Conservation (phyloP, 2,797 vertebrate species). For the Oryzias sinensis region DNA sequence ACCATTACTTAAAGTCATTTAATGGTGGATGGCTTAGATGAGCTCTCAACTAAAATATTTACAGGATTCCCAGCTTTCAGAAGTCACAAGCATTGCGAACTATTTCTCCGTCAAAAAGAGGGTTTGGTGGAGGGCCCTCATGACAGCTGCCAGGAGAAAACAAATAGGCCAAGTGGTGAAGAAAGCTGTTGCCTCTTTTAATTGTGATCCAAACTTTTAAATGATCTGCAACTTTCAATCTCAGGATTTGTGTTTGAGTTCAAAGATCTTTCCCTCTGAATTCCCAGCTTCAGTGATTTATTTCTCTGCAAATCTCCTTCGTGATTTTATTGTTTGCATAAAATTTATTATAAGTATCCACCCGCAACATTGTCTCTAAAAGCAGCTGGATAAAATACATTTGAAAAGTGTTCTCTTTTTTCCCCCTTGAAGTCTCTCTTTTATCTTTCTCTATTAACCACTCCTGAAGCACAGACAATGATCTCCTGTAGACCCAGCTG, state of each 20-base stretch:
- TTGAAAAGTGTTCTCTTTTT: slow-evolving; percentile 53
- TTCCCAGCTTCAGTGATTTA: slow-evolving; percentile 36
- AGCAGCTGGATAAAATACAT: slow-evolving; percentile 67
- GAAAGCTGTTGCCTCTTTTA: slow-evolving; percentile 12
- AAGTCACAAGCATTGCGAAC: slow-evolving; percentile 45
- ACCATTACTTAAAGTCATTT: slow-evolving; percentile 68
- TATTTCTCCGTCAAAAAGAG: slow-evolving; percentile 33
- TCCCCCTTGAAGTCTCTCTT: slow-evolving; percentile 31
- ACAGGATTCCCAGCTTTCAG: slow-evolving; percentile 53
- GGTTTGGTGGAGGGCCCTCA: slow-evolving; percentile 39
- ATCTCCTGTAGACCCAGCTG: slow-evolving; percentile 52
- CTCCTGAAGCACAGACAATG: slow-evolving; percentile 47
- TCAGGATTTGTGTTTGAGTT: slow-evolving; percentile 7
- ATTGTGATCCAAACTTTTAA: background rate
- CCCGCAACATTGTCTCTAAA: slow-evolving; percentile 47
- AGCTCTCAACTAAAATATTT: slow-evolving; percentile 69
- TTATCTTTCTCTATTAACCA: slow-evolving; percentile 59
- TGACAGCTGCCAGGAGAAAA: slow-evolving; percentile 38
- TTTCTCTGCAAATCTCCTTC: slow-evolving; percentile 46
- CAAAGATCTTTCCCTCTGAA: slow-evolving; percentile 18
- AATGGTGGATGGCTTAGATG: slow-evolving; percentile 65
- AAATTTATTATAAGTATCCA: slow-evolving; percentile 49
- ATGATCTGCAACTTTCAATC: too few relatives aligned
- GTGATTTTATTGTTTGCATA: slow-evolving; percentile 61
- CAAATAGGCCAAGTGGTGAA: slow-evolving; percentile 32